Evolutionary conservation across 1,140 invertebrate species (phyloP).

Genomic region (Lineus longissimus): DNA sequence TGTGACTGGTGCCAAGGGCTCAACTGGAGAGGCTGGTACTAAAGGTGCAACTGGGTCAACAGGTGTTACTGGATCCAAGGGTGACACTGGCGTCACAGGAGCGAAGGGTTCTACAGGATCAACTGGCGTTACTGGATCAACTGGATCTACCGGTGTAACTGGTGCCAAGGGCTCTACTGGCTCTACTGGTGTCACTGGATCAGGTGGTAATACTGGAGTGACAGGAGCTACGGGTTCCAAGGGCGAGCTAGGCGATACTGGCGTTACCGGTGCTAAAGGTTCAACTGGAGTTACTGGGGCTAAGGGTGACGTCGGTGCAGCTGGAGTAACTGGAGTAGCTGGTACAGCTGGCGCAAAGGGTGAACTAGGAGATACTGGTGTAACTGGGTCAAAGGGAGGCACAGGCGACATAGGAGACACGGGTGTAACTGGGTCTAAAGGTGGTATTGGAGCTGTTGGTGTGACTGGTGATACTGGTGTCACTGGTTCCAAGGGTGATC

Average conservation of each 20-base stretch:
- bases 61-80: constrained; percentile 10
- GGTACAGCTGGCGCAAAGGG: constrained; percentile 13
- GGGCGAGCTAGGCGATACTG: constrained; percentile 6
- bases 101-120: constrained; percentile 19
- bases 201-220: constrained; percentile 35
- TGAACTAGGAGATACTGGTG: constrained; percentile 25
- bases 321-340: constrained; percentile 1
- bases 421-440: constrained; percentile 30
- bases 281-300: constrained; percentile 41
- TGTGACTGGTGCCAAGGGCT: constrained; percentile 1
- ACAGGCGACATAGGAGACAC: constrained; percentile 33
- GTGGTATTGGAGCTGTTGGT: constrained; percentile 33
- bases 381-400: constrained; percentile 43
- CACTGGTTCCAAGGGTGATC: constrained; percentile 16
- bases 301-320: constrained; percentile 23
- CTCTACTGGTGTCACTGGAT: constrained; percentile 42
- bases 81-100: constrained; percentile 9
- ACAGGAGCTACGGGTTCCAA: constrained; percentile 5
- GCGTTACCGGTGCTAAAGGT: constrained; percentile 29
- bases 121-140: constrained; percentile 4
- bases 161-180: constrained; percentile 40
- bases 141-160: constrained; percentile 15
- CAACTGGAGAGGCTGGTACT: neutral
- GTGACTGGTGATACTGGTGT: constrained; percentile 26
- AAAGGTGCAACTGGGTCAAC: constrained; percentile 8